Evolutionary conservation across 2,797 vertebrate species (phyloP).

Genomic region (Enteromius unitaeniatus): DNA sequence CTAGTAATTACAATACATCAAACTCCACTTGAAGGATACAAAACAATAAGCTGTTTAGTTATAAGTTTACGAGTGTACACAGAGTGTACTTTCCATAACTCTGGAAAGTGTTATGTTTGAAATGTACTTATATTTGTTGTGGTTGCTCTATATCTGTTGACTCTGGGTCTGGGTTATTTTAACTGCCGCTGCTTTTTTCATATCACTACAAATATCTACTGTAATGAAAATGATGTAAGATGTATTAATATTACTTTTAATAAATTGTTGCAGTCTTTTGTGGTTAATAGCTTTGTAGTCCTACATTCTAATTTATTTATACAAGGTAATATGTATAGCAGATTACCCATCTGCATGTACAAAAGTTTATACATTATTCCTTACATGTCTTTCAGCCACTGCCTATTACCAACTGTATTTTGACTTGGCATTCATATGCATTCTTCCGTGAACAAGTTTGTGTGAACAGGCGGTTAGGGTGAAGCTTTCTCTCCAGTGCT

Average conservation of each 20-base stretch:
- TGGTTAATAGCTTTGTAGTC: too few relatives aligned
- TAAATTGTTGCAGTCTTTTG: too few relatives aligned
- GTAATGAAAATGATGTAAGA: too few relatives aligned
- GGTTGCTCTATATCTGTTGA: not conserved
- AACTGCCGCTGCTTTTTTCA: too few relatives aligned
- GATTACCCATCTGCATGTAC: not conserved
- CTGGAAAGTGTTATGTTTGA: not conserved
- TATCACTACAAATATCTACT: too few relatives aligned
- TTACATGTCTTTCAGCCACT: not conserved
- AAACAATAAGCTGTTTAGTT: too few relatives aligned
- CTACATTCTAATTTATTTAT: too few relatives aligned
- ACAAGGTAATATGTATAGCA: not conserved
- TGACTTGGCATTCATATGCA: slow-evolving; percentile 1
- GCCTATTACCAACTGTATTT: not conserved
- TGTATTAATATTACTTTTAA: too few relatives aligned
- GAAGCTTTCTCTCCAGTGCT: slow-evolving; percentile 1
- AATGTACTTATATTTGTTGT: not conserved
- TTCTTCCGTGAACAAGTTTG: not conserved
- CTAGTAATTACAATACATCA: too few relatives aligned
- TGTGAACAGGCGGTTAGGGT: not conserved
- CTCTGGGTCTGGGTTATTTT: not conserved
- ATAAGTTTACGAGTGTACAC: not conserved
- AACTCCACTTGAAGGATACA: too few relatives aligned
- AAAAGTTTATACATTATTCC: not conserved
- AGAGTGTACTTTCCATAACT: too few relatives aligned